Conservation (phyloP, 2,797 vertebrate species). For the Platyrinchus mystaceus region DNA sequence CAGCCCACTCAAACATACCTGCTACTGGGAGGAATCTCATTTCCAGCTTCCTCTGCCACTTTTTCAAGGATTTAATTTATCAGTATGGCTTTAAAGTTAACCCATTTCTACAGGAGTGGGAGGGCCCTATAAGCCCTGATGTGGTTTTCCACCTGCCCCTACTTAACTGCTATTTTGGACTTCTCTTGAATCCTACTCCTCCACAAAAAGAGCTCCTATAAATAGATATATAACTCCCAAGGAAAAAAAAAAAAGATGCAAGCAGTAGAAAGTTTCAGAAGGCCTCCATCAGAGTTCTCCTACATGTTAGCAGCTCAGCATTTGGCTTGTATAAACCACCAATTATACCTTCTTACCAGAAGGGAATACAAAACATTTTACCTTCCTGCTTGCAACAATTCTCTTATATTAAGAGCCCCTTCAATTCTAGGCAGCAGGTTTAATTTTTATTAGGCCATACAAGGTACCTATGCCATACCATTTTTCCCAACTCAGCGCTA, state of each 20-base stretch:
- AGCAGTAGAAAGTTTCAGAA: background rate
- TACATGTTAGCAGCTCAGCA: background rate
- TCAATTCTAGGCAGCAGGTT: background rate
- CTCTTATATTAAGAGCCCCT: background rate
- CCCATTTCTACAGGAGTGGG: background rate
- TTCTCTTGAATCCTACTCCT: background rate
- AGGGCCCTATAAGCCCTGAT: background rate
- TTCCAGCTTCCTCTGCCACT: background rate
- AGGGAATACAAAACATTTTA: background rate
- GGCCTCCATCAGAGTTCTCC: background rate
- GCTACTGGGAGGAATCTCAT: background rate
- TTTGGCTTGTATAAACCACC: background rate
- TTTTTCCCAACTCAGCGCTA: background rate
- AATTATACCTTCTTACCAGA: background rate
- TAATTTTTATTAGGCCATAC: background rate
- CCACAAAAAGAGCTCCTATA: background rate
- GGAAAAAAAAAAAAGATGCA: background rate
- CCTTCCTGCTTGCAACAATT: background rate
- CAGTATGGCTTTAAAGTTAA: background rate
- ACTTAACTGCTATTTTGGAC: background rate
- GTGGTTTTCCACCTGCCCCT: background rate
- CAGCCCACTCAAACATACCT: fast-evolving
- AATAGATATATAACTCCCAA: background rate
- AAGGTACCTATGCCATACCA: background rate
- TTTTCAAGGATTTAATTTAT: background rate